These are phyloP conservation scores for Drosophila setifemur DNA, from an alignment of 1,140 invertebrate species.

Conservation along the genomic window DNA sequence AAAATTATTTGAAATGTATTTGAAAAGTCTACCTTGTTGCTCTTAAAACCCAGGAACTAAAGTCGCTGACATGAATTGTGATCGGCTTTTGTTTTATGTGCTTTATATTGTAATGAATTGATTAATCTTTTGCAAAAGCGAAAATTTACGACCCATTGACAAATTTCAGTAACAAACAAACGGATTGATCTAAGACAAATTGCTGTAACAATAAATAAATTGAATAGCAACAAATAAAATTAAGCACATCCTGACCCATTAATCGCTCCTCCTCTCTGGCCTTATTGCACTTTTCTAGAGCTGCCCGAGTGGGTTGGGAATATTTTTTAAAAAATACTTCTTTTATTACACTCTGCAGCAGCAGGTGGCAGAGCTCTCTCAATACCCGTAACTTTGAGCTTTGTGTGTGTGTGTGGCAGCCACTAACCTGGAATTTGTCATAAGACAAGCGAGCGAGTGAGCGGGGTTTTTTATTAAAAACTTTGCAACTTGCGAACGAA, in stretches of 20 bases:
- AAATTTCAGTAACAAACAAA: no score
- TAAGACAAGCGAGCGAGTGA: constrained; percentile 37
- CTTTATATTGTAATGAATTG: constrained; percentile 39
- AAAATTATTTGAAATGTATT: background rate
- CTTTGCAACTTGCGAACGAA: constrained; percentile 35
- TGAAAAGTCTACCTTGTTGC: constrained; percentile 2
- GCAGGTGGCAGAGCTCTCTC: background rate
- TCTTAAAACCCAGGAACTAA: constrained; percentile 47
- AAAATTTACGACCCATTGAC: constrained; percentile 27
- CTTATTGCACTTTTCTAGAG: background rate
- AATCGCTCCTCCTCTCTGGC: constrained; percentile 6
- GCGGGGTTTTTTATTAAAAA: constrained; percentile 71
- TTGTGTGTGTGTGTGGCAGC: constrained; percentile 28
- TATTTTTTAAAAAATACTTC: constrained; percentile 14
- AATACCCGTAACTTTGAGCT: constrained; percentile 29
- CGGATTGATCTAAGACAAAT: constrained; percentile 35
- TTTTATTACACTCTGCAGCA: constrained; percentile 11
- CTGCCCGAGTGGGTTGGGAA: background rate
- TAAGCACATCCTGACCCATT: background rate
- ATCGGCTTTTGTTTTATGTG: constrained; percentile 37
- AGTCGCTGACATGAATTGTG: constrained; percentile 40
- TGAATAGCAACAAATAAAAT: background rate
- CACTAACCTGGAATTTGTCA: constrained; percentile 63
- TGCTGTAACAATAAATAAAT: background rate
- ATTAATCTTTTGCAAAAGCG: constrained; percentile 24